Evolutionary conservation across 2,797 vertebrate genomes (phyloP).

Genomic region (Sebastes cheni): DNA sequence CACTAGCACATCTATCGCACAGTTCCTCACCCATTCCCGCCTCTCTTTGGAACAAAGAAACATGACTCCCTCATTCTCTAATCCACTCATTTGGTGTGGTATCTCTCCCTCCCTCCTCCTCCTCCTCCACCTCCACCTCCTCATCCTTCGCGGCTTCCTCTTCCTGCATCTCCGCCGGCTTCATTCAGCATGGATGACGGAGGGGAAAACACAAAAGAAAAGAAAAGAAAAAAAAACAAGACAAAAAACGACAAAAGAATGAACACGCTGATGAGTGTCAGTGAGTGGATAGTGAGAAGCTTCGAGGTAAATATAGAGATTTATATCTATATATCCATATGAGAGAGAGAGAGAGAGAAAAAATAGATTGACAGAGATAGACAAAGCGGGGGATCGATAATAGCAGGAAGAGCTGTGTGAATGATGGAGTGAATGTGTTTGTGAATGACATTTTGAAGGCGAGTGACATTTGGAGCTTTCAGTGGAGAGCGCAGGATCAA

Average conservation of each 20-base stretch:
- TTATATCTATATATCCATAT: conserved; percentile 52
- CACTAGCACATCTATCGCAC: conserved; percentile 58
- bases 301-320: conserved; percentile 37
- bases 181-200: conserved; percentile 67
- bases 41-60: conserved; percentile 75
- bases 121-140: conserved; percentile 68
- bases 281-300: conserved; percentile 50
- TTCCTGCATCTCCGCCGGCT: conserved; percentile 80
- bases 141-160: conserved; percentile 75
- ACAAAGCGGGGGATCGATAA: conserved; percentile 7
- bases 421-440: conserved; percentile 57
- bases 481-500: conserved; percentile 54
- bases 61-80: conserved; percentile 83
- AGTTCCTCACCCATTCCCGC: conserved; percentile 82
- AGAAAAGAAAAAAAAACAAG: conserved; percentile 33
- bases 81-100: conserved; percentile 85
- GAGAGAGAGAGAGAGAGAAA: not conserved
- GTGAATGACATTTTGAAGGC: conserved; percentile 71
- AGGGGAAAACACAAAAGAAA: conserved; percentile 47
- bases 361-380: not conserved
- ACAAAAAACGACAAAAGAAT: conserved; percentile 64
- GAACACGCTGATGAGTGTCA: conserved; percentile 68
- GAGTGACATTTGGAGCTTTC: conserved; percentile 66
- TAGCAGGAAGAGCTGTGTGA: conserved; percentile 43
- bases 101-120: conserved; percentile 83